Base-by-base conservation (phyloP, 2,113 vertebrate species). In the Fregetta grallaria region DNA sequence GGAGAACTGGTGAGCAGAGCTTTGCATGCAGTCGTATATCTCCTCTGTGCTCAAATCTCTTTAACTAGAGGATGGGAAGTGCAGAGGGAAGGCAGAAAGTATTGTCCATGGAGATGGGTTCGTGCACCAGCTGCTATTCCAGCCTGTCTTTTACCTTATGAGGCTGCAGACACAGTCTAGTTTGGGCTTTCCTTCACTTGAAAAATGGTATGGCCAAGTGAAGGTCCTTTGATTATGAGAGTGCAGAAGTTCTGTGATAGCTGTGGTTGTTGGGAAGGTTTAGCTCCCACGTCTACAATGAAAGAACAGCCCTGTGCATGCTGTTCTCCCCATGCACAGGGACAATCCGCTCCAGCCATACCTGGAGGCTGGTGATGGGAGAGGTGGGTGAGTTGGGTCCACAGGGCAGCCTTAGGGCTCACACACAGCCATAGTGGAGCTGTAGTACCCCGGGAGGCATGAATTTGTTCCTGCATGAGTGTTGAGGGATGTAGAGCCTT, bases 381-480 rank as follows among this genome's bases (percentile, higher is more conserved):
- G 32, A 71, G 36, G 10, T 40, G 59, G 59, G 50, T 11, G 65
- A 58, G 45, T 1, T 0, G 4, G 58, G 34, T 32, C 63, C 3
- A 0, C 50, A 36, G 77, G 81, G 73, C 58, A 74, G 88, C 85
- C 63, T 70, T 15, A 44, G 63, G 58, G 59, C 67, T 73, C 38
- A 22, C 44, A 49, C 0, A 3, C 50, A 34, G 29, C 32, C 3
- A 3, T 50, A 63, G 65, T 8, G 4, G 81, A 62, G 56, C 85
- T 56, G 26, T 23, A 30, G 29, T 73, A 52, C 26, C 34, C 49
- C 0, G 3, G 45, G 36, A 95, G 85, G 40, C 1, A 1, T 47
- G 77, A 66, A 18, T 52, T 58, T 11, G 6, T 11, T 67, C 61
- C 65, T 78, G 26, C 42, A 18, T 1, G 1, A 0, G 0, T 42